Evolutionary conservation across 2,888 invertebrate species (phyloP), one percentile per base, ranked within the genome.

Genomic region (Asteroscopus sphinx): DNA sequence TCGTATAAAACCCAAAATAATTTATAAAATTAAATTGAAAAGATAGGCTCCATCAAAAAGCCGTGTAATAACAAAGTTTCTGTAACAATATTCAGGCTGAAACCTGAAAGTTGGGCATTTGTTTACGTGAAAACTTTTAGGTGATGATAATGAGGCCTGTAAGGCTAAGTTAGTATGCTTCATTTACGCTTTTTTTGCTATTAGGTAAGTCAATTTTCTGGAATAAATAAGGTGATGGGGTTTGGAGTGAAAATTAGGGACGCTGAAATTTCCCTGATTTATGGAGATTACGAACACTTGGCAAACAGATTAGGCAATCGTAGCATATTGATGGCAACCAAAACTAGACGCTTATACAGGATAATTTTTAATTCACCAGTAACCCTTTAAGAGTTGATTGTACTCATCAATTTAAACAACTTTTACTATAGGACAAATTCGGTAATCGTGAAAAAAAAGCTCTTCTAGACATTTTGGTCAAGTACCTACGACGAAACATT

Each of bases 91-190:
- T 71, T 48, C 52, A 48, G 64, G 32, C 42, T 68, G 68, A 55
- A 62, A 45, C 70, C 74, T 67, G 42, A 74, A 75, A 74, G 73
- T 74, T 75, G 5, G 33, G 33, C 56, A 56, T 73, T 75, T 75
- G 75, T 74, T 75, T 70, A 63, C 58, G 54, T 53, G 37, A 56
- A 36, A 75, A 73, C 57, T 70, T 74, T 73, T 42, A 70, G 75
- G 75, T 60, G 58, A 67, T 60, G 60, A 51, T 74, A 75, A 74
- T 75, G 75, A 74, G 58, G 63, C 45, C 48, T 42, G 71, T 71
- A 74, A 71, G 62, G 72, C 28, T 68, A 62, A 74, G 72, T 73
- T 74, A 37, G 55, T 17, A 45, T 35, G 49, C 55, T 57, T 57
- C 57, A 61, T 68, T 70, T 47, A 54, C 32, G 49, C 25, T 49